These are phyloP conservation scores for Aphelocoma coerulescens DNA, from an alignment of 2,113 vertebrate species.

Conservation along the genomic window DNA sequence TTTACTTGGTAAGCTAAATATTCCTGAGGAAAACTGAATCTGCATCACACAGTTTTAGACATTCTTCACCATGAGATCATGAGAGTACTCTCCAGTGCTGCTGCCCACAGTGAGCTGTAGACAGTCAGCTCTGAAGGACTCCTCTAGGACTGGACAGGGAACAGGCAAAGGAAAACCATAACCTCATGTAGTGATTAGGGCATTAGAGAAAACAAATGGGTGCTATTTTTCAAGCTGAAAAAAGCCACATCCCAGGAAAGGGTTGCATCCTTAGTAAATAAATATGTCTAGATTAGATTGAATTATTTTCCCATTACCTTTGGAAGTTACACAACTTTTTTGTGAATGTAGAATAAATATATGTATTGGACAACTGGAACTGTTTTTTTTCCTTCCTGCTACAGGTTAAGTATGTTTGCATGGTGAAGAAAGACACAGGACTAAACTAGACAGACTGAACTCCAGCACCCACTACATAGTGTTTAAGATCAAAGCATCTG, in stretches of 20 bases:
- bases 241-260: not conserved
- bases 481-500: not conserved
- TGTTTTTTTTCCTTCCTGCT: not conserved
- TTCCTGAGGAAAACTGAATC: not conserved
- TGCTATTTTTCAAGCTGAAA: not conserved
- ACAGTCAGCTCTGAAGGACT: not conserved
- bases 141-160: not conserved
- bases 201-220: not conserved
- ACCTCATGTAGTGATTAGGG: not conserved
- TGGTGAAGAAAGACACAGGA: not conserved
- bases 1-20: not conserved
- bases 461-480: not conserved
- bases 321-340: not conserved
- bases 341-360: not conserved
- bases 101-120: not conserved
- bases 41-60: not conserved
- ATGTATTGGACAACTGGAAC: not conserved
- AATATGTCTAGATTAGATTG: not conserved
- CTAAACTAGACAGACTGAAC: not conserved
- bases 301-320: not conserved
- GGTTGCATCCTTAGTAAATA: not conserved
- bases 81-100: not conserved
- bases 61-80: not conserved
- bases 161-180: not conserved
- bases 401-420: not conserved